Evolutionary conservation across 2,797 vertebrate genomes (phyloP).

Genomic region (Pseudomugil gertrudae): DNA sequence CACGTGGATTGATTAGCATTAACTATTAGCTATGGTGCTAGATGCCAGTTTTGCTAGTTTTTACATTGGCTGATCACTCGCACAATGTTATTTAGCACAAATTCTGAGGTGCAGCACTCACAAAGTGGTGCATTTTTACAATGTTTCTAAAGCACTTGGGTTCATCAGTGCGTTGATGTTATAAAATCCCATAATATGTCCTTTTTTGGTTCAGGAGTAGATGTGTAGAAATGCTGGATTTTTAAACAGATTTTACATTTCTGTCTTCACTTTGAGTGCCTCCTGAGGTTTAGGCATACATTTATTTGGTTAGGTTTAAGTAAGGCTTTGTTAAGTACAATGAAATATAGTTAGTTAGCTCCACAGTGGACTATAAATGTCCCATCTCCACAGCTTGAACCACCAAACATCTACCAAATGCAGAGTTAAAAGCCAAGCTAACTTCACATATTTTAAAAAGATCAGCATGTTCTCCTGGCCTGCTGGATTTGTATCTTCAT

Average conservation of each 20-base stretch:
- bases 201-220: not conserved
- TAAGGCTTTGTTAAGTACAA: not conserved
- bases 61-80: too few species aligned
- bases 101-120: not conserved
- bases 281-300: not conserved
- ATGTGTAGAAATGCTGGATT: not conserved
- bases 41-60: too few species aligned
- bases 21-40: not conserved
- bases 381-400: not conserved
- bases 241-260: not conserved
- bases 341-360: not conserved
- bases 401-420: not conserved
- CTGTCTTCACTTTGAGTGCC: not conserved
- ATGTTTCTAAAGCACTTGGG: too few species aligned
- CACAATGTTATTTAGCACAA: not conserved
- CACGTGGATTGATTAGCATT: not conserved
- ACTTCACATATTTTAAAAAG: slow-evolving; percentile 12
- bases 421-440: not conserved
- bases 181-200: not conserved
- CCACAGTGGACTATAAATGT: too few species aligned
- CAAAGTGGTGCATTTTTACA: too few species aligned
- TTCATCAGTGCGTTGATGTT: too few species aligned
- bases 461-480: not conserved
- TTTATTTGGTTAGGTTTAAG: not conserved
- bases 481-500: not conserved